phyloP scores from a whole-genome alignment of 1,140 invertebrate genomes.

The Hyles vespertilio region DNA sequence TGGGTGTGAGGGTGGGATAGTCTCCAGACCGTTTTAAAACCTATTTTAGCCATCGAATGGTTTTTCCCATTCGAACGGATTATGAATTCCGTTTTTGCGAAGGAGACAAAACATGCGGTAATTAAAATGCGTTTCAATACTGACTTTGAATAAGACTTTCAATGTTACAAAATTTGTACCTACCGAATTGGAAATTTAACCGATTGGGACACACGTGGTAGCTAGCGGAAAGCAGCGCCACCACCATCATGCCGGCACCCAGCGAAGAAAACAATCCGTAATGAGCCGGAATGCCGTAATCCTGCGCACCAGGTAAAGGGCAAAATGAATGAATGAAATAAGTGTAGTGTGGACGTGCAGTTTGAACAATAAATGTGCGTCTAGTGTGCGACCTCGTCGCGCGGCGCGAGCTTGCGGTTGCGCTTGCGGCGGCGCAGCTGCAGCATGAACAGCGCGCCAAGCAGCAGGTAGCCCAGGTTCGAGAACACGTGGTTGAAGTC shows the following conservation, averaged over 20 bases:
- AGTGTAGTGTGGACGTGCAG: not conserved
- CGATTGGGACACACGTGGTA: slow-evolving; percentile 94
- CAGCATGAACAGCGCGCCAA: slow-evolving; percentile 84
- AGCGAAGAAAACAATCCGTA: slow-evolving; percentile 94
- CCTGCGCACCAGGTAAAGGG: slow-evolving; percentile 25
- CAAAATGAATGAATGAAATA: not conserved
- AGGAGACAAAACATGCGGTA: too few relatives aligned
- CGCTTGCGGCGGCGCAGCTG: slow-evolving; percentile 76
- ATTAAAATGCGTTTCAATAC: too few relatives aligned
- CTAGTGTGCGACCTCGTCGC: slow-evolving; percentile 37
- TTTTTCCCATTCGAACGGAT: too few relatives aligned
- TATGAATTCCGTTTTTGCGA: too few relatives aligned
- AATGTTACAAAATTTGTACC: slow-evolving; percentile 1
- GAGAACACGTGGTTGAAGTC: slow-evolving; percentile 93
- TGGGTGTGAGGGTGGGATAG: too few relatives aligned
- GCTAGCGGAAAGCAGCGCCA: slow-evolving; percentile 90
- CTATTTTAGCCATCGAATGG: too few relatives aligned
- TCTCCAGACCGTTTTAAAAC: too few relatives aligned
- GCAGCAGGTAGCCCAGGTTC: slow-evolving; percentile 90
- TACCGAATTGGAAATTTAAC: slow-evolving; percentile 95
- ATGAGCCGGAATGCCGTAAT: slow-evolving; percentile 90
- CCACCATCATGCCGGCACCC: slow-evolving; percentile 91
- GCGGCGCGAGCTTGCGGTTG: slow-evolving; percentile 29
- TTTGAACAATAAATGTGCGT: not conserved
- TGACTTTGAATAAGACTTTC: too few relatives aligned